Evolutionary conservation across 1,140 invertebrate species (phyloP), one percentile per base, ranked within the genome.

Genomic region (Drosophila ohnishii): DNA sequence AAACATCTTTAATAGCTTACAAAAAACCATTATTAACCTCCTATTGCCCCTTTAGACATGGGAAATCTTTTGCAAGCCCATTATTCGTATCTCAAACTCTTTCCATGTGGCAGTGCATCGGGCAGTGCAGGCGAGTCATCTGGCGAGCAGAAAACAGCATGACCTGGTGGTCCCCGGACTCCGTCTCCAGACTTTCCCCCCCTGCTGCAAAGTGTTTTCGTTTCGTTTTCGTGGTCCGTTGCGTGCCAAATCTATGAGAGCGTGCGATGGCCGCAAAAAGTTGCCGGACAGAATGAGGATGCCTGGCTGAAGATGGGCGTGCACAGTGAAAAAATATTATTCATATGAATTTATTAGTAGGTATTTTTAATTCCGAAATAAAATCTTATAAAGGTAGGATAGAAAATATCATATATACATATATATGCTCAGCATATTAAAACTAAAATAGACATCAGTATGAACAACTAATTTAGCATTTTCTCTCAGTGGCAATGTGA

Each of bases 231-330:
- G 83, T 87, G 83, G 80, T 87, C 80, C 72, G 80, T 75, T 87
- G 83, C 83, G 83, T 86, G 79, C 80, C 77, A 87, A 87, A 88
- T 88, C 80, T 82, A 87, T 87, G 84, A 87, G 66, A 78, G 84
- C 83, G 70, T 87, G 83, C 84, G 62, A 80, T 88, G 73, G 67
- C 83, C 83, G 79, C 83, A 87, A 88, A 87, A 87, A 87, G 76
- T 86, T 86, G 79, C 76, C 37, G 73, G 74, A 75, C 74, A 77
- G 73, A 70, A 71, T 40, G 67, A 40, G 67, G 32, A 57, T 58
- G 67, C 67, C 35, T 32, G 50, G 42, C 19, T 40, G 72, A 75
- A 76, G 73, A 66, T 75, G 73, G 47, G 30, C 51, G 32, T 39
- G 2, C 65, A 69, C 61, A 22, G 47, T 6, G 8, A 40, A 62